Evolutionary conservation across 2,888 invertebrate genomes (phyloP).

Genomic region (Drosophila acutilabella): DNA sequence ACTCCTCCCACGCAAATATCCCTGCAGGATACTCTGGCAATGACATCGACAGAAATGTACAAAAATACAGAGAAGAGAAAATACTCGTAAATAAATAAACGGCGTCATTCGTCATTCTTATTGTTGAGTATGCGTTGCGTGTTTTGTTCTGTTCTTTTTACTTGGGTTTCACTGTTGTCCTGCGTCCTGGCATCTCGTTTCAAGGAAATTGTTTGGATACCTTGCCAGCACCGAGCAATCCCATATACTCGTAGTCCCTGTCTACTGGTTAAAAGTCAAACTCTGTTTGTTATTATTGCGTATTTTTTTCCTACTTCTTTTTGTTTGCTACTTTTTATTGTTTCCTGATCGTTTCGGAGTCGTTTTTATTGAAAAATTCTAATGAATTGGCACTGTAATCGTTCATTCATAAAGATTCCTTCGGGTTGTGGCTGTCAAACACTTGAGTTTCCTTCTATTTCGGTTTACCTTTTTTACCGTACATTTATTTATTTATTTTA

Average conservation of each 20-base stretch:
- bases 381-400: slow-evolving; percentile 71
- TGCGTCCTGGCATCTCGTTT: slow-evolving; percentile 46
- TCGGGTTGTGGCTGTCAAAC: slow-evolving; percentile 41
- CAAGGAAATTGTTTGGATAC: slow-evolving; percentile 49
- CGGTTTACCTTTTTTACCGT: slow-evolving; percentile 34
- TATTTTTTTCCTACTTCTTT: slow-evolving; percentile 17
- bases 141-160: slow-evolving; percentile 12
- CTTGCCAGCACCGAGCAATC: slow-evolving; percentile 17
- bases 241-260: slow-evolving; percentile 24
- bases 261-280: slow-evolving; percentile 62
- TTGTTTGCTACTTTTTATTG: slow-evolving; percentile 57
- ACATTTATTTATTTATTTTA: slow-evolving; percentile 20
- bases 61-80: slow-evolving; percentile 8
- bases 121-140: slow-evolving; percentile 56
- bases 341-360: slow-evolving; percentile 35
- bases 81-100: slow-evolving; percentile 29
- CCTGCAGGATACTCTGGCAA: slow-evolving; percentile 64
- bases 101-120: slow-evolving; percentile 76
- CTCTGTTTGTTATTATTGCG: slow-evolving; percentile 68
- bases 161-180: slow-evolving; percentile 29
- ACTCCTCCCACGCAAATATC: slow-evolving; percentile 40
- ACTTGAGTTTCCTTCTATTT: slow-evolving; percentile 38
- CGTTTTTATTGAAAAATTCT: slow-evolving; percentile 54
- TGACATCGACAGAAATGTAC: slow-evolving; percentile 58
- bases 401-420: slow-evolving; percentile 70